Evolutionary conservation across 2,797 vertebrate genomes (phyloP), one percentile per base, ranked within the genome.

Genomic region (Scyliorhinus canicula): DNA sequence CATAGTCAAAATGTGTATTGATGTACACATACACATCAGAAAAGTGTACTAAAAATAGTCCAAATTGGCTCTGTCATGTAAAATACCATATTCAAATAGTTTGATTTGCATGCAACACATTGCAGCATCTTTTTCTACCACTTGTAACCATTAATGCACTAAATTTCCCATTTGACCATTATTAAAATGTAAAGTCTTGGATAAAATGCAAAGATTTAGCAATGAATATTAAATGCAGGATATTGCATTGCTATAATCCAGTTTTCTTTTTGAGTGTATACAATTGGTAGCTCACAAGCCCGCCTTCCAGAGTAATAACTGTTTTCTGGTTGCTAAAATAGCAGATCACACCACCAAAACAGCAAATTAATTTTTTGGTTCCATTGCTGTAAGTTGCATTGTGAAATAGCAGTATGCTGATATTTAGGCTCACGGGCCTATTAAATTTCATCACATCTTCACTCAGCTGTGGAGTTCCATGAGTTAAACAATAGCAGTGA

Each of bases 141-240:
- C 57, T 94, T 93, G 60, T 67, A 93, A 40, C 28, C 47, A 69
- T 47, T 93, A 93, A 93, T 67, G 60, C 63, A 93, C 63, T 93
- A 93, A 69, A 67, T 52, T 94, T 71, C 67, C 21, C 93, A 71
- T 74, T 52, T 94, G 63, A 35, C n/a, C n/a, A 31, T 90, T 24
- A 1, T 88, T 55, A 35, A 88, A 90, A 94, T 71, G 16, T 71
- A 71, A 71, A 16, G 26, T 71, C 40, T 16, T 4, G 67, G 47
- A 21, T 71, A 52, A 50, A 94, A 74, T 93, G 44, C 24, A 14
- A 65, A 44, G n/a, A 47, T 74, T 94, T 74, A 55, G 88, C 12
- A 94, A 74, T 16, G 19, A 94, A 44, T 28, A 74, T 71, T 52
- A 74, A 91, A 74, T 74, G 93, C 93, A 94, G 63, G 67, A 94